phyloP scores from a whole-genome alignment of 1,140 invertebrate genomes.

The Anoplolepis gracilipes region DNA sequence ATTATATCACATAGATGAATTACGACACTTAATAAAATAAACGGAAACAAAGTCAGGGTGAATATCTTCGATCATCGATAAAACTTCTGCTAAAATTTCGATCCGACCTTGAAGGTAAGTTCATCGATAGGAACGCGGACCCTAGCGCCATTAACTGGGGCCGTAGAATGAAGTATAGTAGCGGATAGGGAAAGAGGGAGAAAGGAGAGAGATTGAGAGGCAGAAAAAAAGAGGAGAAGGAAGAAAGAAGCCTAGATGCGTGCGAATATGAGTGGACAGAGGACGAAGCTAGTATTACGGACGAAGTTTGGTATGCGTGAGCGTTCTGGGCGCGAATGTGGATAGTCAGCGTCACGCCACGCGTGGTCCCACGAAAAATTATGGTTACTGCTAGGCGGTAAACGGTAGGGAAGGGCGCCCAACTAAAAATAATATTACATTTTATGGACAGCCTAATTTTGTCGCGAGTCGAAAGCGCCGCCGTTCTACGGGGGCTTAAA shows the following conservation, averaged over 20 bases:
- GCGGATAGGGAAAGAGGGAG: constrained; percentile 18
- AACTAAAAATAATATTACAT: constrained; percentile 84
- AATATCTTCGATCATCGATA: constrained; percentile 53
- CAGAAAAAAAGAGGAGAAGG: constrained; percentile 48
- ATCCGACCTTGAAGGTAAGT: constrained; percentile 56
- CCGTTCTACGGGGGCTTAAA: constrained; percentile 44
- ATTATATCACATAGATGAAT: not conserved
- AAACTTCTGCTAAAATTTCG: constrained; percentile 60
- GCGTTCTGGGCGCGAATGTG: constrained; percentile 76
- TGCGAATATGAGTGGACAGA: constrained; percentile 64
- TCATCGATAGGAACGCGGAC: constrained; percentile 31
- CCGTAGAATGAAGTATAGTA: constrained; percentile 18
- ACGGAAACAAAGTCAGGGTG: constrained; percentile 38
- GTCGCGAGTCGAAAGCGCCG: constrained; percentile 64
- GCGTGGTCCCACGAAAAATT: constrained; percentile 80
- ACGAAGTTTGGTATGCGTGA: constrained; percentile 79
- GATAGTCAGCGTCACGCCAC: constrained; percentile 83
- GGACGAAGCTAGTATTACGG: constrained; percentile 74
- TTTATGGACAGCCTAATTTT: constrained; percentile 81
- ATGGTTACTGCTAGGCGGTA: constrained; percentile 81
- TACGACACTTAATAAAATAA: not conserved
- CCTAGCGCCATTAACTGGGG: constrained; percentile 26
- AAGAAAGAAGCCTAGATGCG: constrained; percentile 35
- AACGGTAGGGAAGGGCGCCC: constrained; percentile 59
- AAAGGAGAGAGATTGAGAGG: constrained; percentile 5